These are phyloP conservation scores for Monopterus albus DNA, from an alignment of 2,113 vertebrate genomes.

Conservation along the genomic window DNA sequence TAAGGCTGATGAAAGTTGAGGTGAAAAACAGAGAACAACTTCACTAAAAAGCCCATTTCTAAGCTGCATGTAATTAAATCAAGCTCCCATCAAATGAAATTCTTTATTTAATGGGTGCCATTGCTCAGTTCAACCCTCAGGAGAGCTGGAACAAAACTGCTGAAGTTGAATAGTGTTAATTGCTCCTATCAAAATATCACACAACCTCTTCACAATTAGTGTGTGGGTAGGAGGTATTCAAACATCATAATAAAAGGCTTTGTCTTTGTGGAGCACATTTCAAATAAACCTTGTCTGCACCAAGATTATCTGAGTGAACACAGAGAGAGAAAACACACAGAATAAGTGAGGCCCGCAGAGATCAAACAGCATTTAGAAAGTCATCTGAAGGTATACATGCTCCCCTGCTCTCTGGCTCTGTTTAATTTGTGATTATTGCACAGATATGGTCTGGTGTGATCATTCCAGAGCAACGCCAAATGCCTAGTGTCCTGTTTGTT, in stretches of 20 bases:
- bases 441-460: slow-evolving; percentile 51
- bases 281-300: slow-evolving; percentile 16
- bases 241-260: slow-evolving; percentile 14
- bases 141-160: neutral
- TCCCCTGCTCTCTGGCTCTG: slow-evolving; percentile 33
- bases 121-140: neutral
- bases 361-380: slow-evolving; percentile 51
- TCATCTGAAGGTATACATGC: slow-evolving; percentile 56
- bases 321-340: slow-evolving; percentile 8
- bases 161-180: slow-evolving; percentile 1
- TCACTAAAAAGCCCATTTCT: too few species aligned
- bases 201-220: neutral
- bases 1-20: too few species aligned
- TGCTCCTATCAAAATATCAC: neutral
- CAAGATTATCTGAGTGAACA: slow-evolving; percentile 16
- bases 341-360: slow-evolving; percentile 7
- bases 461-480: slow-evolving; percentile 30
- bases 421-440: slow-evolving; percentile 64
- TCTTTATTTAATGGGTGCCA: neutral
- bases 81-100: neutral
- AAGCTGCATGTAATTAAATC: neutral
- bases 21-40: too few species aligned
- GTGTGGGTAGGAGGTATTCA: neutral
- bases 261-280: slow-evolving; percentile 21
- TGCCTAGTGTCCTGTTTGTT: slow-evolving; percentile 51